Conservation (phyloP, 2,797 vertebrate genomes). For the Galago senegalensis region DNA sequence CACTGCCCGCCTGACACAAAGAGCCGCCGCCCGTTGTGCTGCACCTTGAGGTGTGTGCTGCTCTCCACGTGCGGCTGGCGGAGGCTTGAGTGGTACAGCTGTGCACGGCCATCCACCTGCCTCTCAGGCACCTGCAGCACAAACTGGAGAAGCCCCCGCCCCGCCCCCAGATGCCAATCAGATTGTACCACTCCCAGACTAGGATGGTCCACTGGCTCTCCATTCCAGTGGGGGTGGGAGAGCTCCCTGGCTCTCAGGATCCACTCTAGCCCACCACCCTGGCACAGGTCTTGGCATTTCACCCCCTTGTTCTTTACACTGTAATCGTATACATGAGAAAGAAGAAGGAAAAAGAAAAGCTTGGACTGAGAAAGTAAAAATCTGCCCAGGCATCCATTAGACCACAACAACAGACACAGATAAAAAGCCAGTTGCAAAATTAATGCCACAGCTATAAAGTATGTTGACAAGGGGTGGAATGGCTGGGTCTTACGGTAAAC, state of each 20-base stretch:
- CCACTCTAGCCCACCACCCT: too few species aligned
- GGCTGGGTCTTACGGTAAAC: too few species aligned
- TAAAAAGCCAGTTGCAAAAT: background rate
- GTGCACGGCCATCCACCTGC: conserved; percentile 91
- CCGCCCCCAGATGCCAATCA: rapidly evolving
- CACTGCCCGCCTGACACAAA: conserved; percentile 92
- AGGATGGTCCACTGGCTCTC: background rate
- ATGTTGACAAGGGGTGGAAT: background rate
- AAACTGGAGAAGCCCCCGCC: conserved; percentile 88
- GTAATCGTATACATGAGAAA: too few species aligned
- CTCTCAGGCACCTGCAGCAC: conserved; percentile 91
- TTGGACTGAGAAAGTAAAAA: background rate
- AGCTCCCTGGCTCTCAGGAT: background rate
- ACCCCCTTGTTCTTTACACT: too few species aligned
- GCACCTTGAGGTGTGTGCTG: conserved; percentile 93
- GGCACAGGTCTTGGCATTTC: background rate
- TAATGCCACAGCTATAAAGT: too few species aligned
- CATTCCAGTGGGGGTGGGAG: background rate
- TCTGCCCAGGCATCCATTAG: background rate
- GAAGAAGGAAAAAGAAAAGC: background rate
- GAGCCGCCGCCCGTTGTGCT: conserved; percentile 90
- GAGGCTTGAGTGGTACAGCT: conserved; percentile 90
- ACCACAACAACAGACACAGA: background rate
- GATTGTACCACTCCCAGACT: background rate
- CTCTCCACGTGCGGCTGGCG: conserved; percentile 89